Evolutionary conservation across 2,797 vertebrate genomes (phyloP).

Genomic region (Xenops minutus): DNA sequence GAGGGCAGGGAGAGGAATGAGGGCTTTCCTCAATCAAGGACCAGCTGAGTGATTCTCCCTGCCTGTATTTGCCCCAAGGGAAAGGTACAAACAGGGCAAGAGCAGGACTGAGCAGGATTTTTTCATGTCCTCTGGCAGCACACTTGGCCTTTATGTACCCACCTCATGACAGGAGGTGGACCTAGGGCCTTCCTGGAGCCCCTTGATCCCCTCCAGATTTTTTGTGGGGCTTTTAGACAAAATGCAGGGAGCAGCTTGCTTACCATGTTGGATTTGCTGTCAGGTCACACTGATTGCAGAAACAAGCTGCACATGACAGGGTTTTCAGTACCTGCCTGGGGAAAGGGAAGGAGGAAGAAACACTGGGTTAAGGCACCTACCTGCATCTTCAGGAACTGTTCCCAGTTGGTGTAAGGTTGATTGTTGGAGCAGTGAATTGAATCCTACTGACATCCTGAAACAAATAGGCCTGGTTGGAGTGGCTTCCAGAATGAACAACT

Average conservation of each 20-base stretch:
- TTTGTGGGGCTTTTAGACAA: neutral
- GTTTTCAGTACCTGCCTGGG: neutral
- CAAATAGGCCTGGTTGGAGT: neutral
- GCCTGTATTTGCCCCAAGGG: accelerated
- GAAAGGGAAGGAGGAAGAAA: neutral
- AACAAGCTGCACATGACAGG: neutral
- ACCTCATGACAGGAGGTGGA: neutral
- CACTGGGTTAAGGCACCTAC: neutral
- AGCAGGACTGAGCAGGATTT: neutral
- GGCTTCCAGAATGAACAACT: neutral
- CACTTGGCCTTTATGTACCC: neutral
- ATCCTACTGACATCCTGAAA: conserved; percentile 35
- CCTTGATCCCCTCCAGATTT: neutral
- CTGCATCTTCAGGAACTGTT: neutral
- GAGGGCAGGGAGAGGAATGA: neutral
- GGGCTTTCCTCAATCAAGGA: neutral
- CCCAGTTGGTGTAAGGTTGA: neutral
- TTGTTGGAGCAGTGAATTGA: neutral
- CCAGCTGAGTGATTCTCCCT: neutral
- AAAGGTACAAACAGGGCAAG: neutral
- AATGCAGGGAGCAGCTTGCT: neutral
- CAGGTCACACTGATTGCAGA: neutral
- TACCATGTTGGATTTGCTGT: neutral
- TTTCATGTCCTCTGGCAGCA: neutral
- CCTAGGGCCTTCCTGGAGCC: neutral